phyloP scores from a whole-genome alignment of 2,888 invertebrate species.

The Leptinotarsa rubiginosa region DNA sequence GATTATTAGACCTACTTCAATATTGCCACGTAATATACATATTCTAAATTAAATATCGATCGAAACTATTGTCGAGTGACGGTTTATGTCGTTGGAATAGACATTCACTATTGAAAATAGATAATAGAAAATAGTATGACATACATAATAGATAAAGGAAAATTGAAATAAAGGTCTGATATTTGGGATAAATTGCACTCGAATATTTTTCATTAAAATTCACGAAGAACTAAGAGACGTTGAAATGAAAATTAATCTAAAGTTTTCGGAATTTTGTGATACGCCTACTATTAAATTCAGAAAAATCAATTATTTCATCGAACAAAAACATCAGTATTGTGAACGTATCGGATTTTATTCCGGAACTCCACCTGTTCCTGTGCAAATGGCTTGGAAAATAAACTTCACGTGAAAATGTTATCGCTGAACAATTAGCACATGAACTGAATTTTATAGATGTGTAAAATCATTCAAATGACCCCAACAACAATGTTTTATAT shows the following conservation, averaged over 20 bases:
- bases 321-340: too few species aligned
- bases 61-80: background rate
- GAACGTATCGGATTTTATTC: background rate
- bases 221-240: too few species aligned
- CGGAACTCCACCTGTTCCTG: constrained; percentile 14
- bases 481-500: too few species aligned
- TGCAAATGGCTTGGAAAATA: constrained; percentile 6
- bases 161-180: too few species aligned
- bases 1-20: constrained; percentile 7
- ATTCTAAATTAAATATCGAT: constrained; percentile 9
- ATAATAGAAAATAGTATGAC: background rate
- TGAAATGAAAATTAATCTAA: too few species aligned
- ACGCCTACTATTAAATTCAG: too few species aligned
- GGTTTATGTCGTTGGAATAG: background rate
- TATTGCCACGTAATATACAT: constrained; percentile 11
- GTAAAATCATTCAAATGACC: too few species aligned
- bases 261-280: too few species aligned
- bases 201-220: too few species aligned
- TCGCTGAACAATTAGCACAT: background rate
- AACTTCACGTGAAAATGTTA: background rate
- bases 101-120: background rate
- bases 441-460: too few species aligned
- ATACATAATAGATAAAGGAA: background rate
- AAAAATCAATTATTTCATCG: too few species aligned
- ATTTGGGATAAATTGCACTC: too few species aligned